Conservation (phyloP, 2,888 invertebrate species). For the Eristalis pertinax region DNA sequence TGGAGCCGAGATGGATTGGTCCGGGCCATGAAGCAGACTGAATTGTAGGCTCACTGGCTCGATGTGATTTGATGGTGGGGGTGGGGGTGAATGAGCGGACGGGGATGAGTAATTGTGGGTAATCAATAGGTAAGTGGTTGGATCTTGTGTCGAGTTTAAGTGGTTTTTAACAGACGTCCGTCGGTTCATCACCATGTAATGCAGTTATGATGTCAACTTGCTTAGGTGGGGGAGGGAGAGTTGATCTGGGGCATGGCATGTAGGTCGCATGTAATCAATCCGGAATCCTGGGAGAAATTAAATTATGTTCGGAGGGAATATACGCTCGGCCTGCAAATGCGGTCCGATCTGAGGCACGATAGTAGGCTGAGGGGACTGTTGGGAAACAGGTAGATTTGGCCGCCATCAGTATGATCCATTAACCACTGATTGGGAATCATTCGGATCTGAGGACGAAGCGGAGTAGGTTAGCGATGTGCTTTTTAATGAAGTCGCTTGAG, state of each 20-base stretch:
- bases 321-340: too few species aligned
- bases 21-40: constrained; percentile 11
- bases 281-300: not conserved
- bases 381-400: too few species aligned
- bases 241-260: not conserved
- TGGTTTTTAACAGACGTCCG: constrained; percentile 65
- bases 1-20: constrained; percentile 35
- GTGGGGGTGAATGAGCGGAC: not conserved
- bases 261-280: not conserved
- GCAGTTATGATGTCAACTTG: not conserved
- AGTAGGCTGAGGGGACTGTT: too few species aligned
- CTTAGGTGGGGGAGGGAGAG: not conserved
- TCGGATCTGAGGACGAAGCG: too few species aligned
- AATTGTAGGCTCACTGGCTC: constrained; percentile 49
- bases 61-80: constrained; percentile 51
- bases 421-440: too few species aligned
- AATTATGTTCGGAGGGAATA: not conserved
- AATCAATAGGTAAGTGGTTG: constrained; percentile 45
- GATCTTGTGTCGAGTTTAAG: constrained; percentile 46
- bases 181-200: constrained; percentile 51
- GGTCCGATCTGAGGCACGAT: too few species aligned
- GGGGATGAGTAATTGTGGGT: constrained; percentile 63
- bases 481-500: too few species aligned
- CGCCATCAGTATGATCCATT: too few species aligned
- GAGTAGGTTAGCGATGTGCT: too few species aligned